These are phyloP conservation scores for Plebejus anna DNA, from an alignment of 2,888 invertebrate genomes.

Conservation along the genomic window DNA sequence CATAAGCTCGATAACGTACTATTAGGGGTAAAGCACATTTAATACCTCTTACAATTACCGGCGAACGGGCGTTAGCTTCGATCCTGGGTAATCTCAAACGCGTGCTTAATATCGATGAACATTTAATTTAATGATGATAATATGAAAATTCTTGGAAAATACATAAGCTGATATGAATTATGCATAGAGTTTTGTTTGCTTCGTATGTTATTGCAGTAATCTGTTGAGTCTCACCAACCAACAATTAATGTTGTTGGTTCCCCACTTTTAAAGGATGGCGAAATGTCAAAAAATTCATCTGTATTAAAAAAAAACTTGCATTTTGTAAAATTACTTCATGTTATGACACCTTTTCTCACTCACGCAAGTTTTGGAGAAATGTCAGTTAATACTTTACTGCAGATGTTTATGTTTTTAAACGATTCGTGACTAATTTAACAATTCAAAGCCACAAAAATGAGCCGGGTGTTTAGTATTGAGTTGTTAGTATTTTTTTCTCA, in stretches of 20 bases:
- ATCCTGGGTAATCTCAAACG: constrained; percentile 55
- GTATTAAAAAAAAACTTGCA: not conserved
- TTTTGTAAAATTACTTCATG: not conserved
- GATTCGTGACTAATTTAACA: constrained; percentile 16
- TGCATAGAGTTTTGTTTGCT: constrained; percentile 1
- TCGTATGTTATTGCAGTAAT: not conserved
- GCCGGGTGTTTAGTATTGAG: constrained; percentile 10
- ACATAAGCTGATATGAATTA: constrained; percentile 21
- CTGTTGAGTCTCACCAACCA: no score
- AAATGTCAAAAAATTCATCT: not conserved
- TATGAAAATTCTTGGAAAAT: constrained; percentile 51
- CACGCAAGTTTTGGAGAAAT: not conserved
- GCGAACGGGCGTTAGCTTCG: constrained; percentile 49
- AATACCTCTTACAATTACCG: constrained; percentile 67
- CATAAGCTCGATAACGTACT: constrained; percentile 73
- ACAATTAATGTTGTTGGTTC: not conserved
- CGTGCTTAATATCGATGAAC: constrained; percentile 52
- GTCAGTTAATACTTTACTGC: not conserved
- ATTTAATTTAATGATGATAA: constrained; percentile 72
- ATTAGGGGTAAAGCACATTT: constrained; percentile 69
- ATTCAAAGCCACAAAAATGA: not conserved
- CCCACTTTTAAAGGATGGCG: not conserved
- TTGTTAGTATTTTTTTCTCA: not conserved
- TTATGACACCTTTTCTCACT: constrained; percentile 1
- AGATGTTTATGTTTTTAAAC: constrained; percentile 12